A percentile compares a stretch with the other conserved stretches of the same genome.
phyloP scores from a whole-genome alignment of 2,797 vertebrate genomes.

The Hydrophis major region DNA sequence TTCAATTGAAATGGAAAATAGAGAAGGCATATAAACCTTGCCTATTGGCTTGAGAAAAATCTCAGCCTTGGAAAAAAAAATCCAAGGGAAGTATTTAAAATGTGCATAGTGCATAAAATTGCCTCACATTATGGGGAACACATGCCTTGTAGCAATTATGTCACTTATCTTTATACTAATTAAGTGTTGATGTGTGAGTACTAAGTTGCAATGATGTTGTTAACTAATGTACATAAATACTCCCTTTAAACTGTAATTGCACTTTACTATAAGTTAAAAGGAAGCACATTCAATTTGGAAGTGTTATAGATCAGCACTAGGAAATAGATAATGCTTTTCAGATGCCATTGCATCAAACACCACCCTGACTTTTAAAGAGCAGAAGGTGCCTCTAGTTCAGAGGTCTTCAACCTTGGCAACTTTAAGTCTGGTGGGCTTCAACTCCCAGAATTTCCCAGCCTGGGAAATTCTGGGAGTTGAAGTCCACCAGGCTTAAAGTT shows the following conservation, averaged over 20 bases:
- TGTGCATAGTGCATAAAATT: conserved; percentile 79
- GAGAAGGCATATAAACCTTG: conserved; percentile 59
- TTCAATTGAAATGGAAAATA: conserved; percentile 45
- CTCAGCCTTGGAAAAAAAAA: conserved; percentile 55
- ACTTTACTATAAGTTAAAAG: conserved; percentile 68
- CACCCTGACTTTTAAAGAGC: conserved; percentile 30
- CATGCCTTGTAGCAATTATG: conserved; percentile 81
- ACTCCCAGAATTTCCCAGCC: no score
- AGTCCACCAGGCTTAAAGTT: no score
- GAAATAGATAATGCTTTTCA: conserved; percentile 46
- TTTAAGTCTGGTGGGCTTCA: no score
- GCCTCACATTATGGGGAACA: conserved; percentile 77
- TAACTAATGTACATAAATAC: conserved; percentile 83
- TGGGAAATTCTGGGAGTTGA: no score
- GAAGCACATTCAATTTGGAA: conserved; percentile 58
- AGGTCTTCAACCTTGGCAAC: no score
- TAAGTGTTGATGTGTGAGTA: conserved; percentile 79
- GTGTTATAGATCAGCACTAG: conserved; percentile 48
- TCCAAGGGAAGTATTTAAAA: conserved; percentile 75
- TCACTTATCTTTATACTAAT: conserved; percentile 80
- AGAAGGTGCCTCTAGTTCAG: background rate
- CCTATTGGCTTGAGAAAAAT: conserved; percentile 70
- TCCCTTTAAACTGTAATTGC: conserved; percentile 78
- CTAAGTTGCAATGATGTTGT: conserved; percentile 78
- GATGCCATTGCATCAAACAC: conserved; percentile 28